Base-by-base conservation (phyloP, 2,797 vertebrate species). In the Etheostoma nigrum region DNA sequence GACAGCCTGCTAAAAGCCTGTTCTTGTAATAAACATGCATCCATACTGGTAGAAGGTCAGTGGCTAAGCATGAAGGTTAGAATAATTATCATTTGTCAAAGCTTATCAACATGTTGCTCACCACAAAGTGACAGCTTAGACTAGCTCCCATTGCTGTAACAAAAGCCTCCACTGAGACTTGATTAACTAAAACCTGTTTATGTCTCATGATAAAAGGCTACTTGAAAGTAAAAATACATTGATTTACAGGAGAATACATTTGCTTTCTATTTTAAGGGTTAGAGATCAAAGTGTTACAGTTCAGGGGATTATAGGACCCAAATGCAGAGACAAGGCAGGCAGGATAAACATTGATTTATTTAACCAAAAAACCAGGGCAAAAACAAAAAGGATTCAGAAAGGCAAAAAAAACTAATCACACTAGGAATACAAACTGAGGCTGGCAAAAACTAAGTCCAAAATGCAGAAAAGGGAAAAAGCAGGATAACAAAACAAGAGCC, bases 61-160 rank as follows among this genome's bases (percentile, higher is more conserved):
- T 48, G 44, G 51, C 45, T 72, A 61, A 53, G 66, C 77, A 72
- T 77, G 57, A 87, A 86, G 85, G 82, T 88, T 48, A 84, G n/a
- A 63, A 55, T 82, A 54, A 88, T 88, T 82, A 82, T 82, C 77
- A 87, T 89, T 90, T 86, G 83, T 89, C 82, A 82, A 76, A 59
- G 66, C 80, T 68, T 73, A 90, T 91, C 75, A 82, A 23, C 49
- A 72, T 72, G 81, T 81, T 52, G 30, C 87, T 82, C 70, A 76
- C 10, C 15, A 82, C 57, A 76, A 63, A 82, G 33, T 52, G 70
- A 74, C 75, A 87, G 67, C 64, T 79, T 54, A 58, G 62, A 86
- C 21, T 1, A 33, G 7, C 27, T 71, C 57, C 12, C 8, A 49
- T 65, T 68, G 36, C 36, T 40, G 36, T 40, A 81, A 67, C 49